Conservation (phyloP, 2,888 invertebrate species). For the Megalurothrips usitatus region DNA sequence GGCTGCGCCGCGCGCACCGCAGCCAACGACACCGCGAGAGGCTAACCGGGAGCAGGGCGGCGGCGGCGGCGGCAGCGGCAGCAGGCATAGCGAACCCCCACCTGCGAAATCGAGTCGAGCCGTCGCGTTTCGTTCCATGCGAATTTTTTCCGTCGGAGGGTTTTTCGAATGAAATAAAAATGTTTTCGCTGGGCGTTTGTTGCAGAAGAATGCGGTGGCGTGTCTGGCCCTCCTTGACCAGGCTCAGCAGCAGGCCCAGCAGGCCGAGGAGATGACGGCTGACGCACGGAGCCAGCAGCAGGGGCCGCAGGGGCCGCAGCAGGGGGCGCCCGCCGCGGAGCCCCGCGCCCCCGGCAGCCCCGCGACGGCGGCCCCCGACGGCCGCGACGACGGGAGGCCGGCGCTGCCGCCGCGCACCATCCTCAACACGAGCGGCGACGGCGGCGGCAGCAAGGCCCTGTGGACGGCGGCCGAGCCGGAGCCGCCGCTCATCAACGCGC, state of each 20-base stretch:
- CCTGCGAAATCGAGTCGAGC: too few species aligned
- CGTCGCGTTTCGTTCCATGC: too few species aligned
- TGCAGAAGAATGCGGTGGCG: conserved; percentile 8
- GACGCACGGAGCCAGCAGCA: background rate
- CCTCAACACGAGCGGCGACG: background rate
- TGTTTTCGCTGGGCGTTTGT: background rate
- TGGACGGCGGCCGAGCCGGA: background rate
- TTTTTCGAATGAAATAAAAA: too few species aligned
- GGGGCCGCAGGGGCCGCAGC: background rate
- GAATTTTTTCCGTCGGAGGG: too few species aligned
- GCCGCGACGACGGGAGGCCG: background rate
- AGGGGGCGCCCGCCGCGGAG: background rate
- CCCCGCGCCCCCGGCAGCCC: too few species aligned
- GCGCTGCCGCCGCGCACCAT: conserved; percentile 20
- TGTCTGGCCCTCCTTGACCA: background rate
- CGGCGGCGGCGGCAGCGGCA: too few species aligned
- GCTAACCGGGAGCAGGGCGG: too few species aligned
- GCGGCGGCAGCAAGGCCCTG: background rate
- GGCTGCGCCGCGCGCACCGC: too few species aligned
- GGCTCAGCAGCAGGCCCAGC: background rate
- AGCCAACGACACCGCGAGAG: too few species aligned
- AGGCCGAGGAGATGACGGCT: background rate
- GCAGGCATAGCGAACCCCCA: too few species aligned
- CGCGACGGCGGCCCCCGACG: background rate
- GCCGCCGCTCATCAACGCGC: background rate